phyloP scores from a whole-genome alignment of 1,140 invertebrate species.

The Idris sp. region DNA sequence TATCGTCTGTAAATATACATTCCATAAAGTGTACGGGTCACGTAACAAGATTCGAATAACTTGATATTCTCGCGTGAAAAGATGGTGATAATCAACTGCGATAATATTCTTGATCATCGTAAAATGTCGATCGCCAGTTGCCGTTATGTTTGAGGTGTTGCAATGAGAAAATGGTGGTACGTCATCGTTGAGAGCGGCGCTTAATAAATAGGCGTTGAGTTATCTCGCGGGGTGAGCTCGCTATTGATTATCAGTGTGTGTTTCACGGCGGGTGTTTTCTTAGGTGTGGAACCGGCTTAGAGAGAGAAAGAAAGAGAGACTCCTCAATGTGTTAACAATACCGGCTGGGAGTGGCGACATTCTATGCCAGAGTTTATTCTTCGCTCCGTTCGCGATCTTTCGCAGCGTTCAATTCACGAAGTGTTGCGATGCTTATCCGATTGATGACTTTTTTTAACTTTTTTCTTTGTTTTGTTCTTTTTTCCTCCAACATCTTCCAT shows the following conservation, averaged over 20 bases:
- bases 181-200: constrained; percentile 41
- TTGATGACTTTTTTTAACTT: constrained; percentile 19
- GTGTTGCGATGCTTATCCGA: constrained; percentile 56
- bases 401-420: constrained; percentile 46
- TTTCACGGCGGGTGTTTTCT: constrained; percentile 43
- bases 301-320: no score
- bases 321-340: constrained; percentile 56
- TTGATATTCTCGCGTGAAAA: constrained; percentile 7
- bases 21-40: no score
- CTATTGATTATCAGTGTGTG: constrained; percentile 57
- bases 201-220: constrained; percentile 52
- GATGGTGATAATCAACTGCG: constrained; percentile 37
- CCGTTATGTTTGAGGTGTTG: constrained; percentile 36
- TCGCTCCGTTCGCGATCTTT: constrained; percentile 37
- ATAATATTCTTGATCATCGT: constrained; percentile 47
- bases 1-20: no score
- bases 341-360: constrained; percentile 51
- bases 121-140: constrained; percentile 42
- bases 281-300: constrained; percentile 25
- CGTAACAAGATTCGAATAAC: constrained; percentile 17
- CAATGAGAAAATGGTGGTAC: constrained; percentile 44
- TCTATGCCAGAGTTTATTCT: constrained; percentile 42
- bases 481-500: constrained; percentile 16
- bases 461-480: constrained; percentile 1
- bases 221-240: constrained; percentile 23